Evolutionary conservation across 2,113 vertebrate genomes (phyloP), one percentile per base, ranked within the genome.

Genomic region (Cottus gobio): DNA sequence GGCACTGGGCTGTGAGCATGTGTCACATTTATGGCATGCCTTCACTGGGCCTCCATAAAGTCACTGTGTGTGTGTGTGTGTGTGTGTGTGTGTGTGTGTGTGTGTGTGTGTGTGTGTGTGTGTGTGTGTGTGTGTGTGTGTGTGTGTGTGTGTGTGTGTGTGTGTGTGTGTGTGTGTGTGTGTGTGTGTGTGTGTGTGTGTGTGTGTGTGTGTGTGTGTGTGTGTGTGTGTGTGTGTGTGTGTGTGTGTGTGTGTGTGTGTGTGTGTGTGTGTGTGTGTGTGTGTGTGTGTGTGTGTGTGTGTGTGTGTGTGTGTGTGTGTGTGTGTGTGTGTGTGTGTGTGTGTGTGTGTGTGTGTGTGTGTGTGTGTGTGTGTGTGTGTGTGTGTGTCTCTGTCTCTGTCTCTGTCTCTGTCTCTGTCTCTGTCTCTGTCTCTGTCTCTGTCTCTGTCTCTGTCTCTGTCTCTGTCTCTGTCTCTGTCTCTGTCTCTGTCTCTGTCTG

Each of bases 11-110:
- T 31, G 46, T 66, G 62, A 71, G 82, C 82, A 72, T 61, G 69
- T 70, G 73, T 77, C 79, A 44, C 82, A 81, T 66, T 77, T 39
- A 60, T 77, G n/a, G 80, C 84, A 83, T 74, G 67, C 79, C 70
- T 81, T 52, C 52, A 3, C 50, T 18, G 3, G 24, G 68, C 54
- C 65, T 73, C 71, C 73, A 54, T 26, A 52, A 62, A 85, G 71
- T 22, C 56, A 44, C 26, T 46, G 22, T 22, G 56, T 50, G 71
- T 61, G 63, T 63, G 52, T 76, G 30, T 70, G 56, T 63, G 34
- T 71, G 46, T 70, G 20, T 50, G 18, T 54, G 68, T 63, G 58
- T 58, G 56, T 58, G 26, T 58, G 56, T 58, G 52, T 56, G 52
- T 57, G 54, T 28, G 26, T 28, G 52, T 26, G 52, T 26, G 52